A percentile compares a stretch with the other conserved stretches of the same genome.
These are phyloP conservation scores for Acholoe squamosa DNA, from an alignment of 2,888 invertebrate genomes.

Conservation along the genomic window DNA sequence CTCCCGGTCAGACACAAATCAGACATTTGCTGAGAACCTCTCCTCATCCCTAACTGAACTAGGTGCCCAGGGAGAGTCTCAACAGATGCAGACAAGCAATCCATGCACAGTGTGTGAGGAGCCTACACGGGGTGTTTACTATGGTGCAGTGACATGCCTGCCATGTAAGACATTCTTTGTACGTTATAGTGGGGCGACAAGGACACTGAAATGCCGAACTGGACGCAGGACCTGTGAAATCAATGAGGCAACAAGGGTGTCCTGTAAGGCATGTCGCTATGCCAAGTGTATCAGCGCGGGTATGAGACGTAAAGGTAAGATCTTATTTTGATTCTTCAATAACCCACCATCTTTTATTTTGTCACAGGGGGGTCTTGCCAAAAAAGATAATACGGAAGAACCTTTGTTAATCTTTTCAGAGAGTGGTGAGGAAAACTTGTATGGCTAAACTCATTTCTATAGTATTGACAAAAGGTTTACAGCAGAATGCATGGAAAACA, in stretches of 20 bases:
- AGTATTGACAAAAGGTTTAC: no score
- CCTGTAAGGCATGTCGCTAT: conserved; percentile 82
- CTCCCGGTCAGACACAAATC: background rate
- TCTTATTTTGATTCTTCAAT: no score
- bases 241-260: conserved; percentile 79
- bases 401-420: no score
- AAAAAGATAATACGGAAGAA: no score
- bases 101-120: background rate
- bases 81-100: background rate
- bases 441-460: no score
- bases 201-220: background rate
- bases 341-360: no score
- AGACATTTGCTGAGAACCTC: no score
- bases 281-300: conserved; percentile 80
- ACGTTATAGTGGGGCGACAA: background rate
- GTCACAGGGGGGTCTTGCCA: no score
- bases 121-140: background rate
- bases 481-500: no score
- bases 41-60: no score
- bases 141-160: background rate
- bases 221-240: conserved; percentile 75
- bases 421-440: no score
- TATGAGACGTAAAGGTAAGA: conserved; percentile 82
- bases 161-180: conserved; percentile 18
- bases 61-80: background rate